A percentile compares a stretch with the other conserved stretches of the same genome.
Conservation (phyloP, 1,140 invertebrate genomes). For the Oncopodura yosiiana region DNA sequence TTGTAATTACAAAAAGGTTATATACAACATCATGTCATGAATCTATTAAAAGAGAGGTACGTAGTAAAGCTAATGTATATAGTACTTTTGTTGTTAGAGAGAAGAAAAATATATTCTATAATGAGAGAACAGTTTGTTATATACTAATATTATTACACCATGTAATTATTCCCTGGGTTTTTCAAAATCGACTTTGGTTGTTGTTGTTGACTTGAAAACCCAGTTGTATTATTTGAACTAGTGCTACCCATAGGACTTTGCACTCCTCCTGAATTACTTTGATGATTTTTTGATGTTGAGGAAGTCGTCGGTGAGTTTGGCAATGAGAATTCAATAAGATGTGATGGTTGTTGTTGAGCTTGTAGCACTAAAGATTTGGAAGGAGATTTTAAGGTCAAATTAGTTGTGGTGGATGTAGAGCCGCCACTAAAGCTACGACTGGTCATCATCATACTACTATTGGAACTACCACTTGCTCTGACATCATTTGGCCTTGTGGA, state of each 20-base stretch:
- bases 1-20: too few relatives aligned
- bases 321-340: too few relatives aligned
- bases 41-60: too few relatives aligned
- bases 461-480: neutral
- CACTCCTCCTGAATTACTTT: neutral
- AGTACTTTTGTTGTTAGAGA: too few relatives aligned
- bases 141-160: slow-evolving; percentile 12
- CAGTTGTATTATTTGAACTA: neutral
- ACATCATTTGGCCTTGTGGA: too few relatives aligned
- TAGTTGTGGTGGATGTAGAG: neutral
- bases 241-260: neutral
- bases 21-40: too few relatives aligned
- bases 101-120: too few relatives aligned
- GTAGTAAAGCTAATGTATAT: too few relatives aligned
- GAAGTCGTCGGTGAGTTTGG: neutral
- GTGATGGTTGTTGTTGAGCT: neutral
- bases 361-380: neutral
- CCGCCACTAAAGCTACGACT: neutral
- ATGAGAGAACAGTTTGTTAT: too few relatives aligned
- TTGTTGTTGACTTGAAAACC: too few relatives aligned
- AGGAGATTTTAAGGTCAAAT: neutral
- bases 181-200: slow-evolving; percentile 33
- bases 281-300: neutral
- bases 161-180: slow-evolving; percentile 25
- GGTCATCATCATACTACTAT: neutral